Conservation (phyloP, 2,888 invertebrate genomes). For the Acronicta leporina region DNA sequence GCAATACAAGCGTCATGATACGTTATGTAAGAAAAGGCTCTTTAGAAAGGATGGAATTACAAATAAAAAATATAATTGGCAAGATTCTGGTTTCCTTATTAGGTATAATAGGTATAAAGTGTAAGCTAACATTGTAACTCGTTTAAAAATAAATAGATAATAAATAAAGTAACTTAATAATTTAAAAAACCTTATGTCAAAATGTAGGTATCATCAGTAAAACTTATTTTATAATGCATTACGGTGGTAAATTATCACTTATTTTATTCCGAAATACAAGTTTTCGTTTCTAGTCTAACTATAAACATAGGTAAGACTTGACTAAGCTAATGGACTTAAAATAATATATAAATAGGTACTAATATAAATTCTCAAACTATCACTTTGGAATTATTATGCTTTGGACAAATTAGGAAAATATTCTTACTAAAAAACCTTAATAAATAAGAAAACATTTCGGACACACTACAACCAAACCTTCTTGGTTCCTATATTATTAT, state of each 20-base stretch:
- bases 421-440: conserved; percentile 2
- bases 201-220: neutral
- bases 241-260: too few relatives aligned
- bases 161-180: conserved; percentile 17
- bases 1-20: too few relatives aligned
- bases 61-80: conserved; percentile 42
- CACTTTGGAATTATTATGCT: conserved; percentile 48
- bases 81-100: conserved; percentile 19
- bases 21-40: neutral
- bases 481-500: too few relatives aligned
- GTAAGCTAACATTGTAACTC: conserved; percentile 8
- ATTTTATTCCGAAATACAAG: too few relatives aligned
- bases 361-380: conserved; percentile 1
- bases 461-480: too few relatives aligned
- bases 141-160: conserved; percentile 25
- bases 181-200: neutral
- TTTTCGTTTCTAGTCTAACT: too few relatives aligned
- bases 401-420: conserved; percentile 30
- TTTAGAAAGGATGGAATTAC: conserved; percentile 1
- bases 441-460: too few relatives aligned
- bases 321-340: too few relatives aligned
- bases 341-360: neutral
- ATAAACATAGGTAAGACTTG: too few relatives aligned
- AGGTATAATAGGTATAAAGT: conserved; percentile 11
- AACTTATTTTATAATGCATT: too few relatives aligned